Conservation (phyloP, 2,888 invertebrate species). For the Byasa hedistus region DNA sequence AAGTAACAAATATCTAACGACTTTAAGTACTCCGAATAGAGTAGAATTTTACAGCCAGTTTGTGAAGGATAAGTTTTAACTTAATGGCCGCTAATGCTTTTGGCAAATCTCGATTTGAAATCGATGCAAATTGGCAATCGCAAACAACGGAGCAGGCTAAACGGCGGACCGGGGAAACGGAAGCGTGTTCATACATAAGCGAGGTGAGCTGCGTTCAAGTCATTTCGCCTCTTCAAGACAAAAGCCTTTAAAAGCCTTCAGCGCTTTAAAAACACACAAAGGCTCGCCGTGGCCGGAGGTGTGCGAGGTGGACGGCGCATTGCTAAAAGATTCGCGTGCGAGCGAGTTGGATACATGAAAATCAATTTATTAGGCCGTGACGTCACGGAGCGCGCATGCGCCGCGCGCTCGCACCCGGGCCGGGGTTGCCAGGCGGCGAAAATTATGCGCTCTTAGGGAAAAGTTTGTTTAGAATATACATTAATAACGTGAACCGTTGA, state of each 20-base stretch:
- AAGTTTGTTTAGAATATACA: not conserved
- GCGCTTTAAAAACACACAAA: constrained; percentile 72
- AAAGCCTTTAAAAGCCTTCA: constrained; percentile 66
- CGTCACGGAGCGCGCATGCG: constrained; percentile 76
- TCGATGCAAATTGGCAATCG: constrained; percentile 17
- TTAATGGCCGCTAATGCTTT: constrained; percentile 8
- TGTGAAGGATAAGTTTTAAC: constrained; percentile 4
- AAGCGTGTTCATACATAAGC: constrained; percentile 50
- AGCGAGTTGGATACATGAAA: constrained; percentile 67
- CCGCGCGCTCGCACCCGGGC: constrained; percentile 59
- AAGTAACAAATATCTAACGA: constrained; percentile 2
- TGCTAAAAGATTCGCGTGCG: constrained; percentile 36
- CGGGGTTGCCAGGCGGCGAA: constrained; percentile 55
- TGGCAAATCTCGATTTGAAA: constrained; percentile 22
- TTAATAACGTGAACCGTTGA: too few species aligned
- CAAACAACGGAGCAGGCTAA: constrained; percentile 20
- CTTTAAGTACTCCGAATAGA: constrained; percentile 19
- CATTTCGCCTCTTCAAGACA: constrained; percentile 65
- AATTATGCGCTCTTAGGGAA: constrained; percentile 33
- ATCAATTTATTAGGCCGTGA: constrained; percentile 80
- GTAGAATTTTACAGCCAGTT: constrained; percentile 9
- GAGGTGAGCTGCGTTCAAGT: constrained; percentile 53
- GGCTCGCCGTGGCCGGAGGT: constrained; percentile 70
- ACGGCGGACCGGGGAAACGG: constrained; percentile 34
- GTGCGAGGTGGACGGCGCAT: constrained; percentile 52